Percentiles rank a stretch among this genome's conserved stretches.
Conservation (phyloP, 1,140 invertebrate genomes). For the Rhopalosiphum maidis region DNA sequence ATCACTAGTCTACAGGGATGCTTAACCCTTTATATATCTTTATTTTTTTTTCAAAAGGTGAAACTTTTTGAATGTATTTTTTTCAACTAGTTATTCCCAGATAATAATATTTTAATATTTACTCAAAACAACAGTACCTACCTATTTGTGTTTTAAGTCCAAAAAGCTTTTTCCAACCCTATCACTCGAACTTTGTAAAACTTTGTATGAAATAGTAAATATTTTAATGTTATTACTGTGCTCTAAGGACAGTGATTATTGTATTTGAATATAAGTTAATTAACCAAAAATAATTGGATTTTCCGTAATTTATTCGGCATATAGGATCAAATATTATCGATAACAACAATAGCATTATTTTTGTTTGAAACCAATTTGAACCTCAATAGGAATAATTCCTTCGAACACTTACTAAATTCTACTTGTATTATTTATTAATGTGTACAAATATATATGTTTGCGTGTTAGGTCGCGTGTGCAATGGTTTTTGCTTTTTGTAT, state of each 20-base stretch:
- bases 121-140: neutral
- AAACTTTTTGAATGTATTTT: neutral
- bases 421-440: neutral
- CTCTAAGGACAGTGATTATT: neutral
- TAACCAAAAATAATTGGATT: neutral
- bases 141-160: neutral
- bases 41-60: neutral
- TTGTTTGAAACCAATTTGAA: neutral
- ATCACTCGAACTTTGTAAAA: neutral
- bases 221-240: neutral
- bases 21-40: slow-evolving; percentile 26
- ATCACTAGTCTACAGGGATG: neutral
- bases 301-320: neutral
- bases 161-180: neutral
- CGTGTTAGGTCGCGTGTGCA: neutral
- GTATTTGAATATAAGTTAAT: neutral
- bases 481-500: neutral
- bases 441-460: neutral
- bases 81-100: neutral
- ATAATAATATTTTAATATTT: slow-evolving; percentile 38
- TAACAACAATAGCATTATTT: neutral
- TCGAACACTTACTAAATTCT: neutral
- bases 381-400: neutral
- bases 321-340: neutral
- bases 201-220: neutral